phyloP scores from a whole-genome alignment of 2,113 vertebrate species.

The Polypterus senegalus region DNA sequence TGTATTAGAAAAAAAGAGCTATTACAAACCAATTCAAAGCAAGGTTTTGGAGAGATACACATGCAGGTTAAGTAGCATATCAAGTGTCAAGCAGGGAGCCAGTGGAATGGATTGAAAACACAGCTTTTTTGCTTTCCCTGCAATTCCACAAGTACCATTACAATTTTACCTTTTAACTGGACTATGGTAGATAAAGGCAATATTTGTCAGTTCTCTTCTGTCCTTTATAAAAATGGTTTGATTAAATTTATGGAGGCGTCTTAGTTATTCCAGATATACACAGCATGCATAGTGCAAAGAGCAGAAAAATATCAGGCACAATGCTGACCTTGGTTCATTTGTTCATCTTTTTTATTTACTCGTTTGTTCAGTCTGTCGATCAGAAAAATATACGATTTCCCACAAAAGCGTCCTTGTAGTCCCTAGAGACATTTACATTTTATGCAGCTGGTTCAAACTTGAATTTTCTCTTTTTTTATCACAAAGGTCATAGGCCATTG shows the following conservation, averaged over 20 bases:
- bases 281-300: slow-evolving; percentile 39
- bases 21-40: no score
- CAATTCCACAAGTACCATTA: no score
- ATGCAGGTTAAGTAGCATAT: no score
- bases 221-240: slow-evolving; percentile 39
- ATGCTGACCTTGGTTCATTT: slow-evolving; percentile 52
- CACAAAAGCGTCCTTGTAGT: slow-evolving; percentile 26
- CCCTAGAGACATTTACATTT: slow-evolving; percentile 35
- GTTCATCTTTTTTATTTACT: slow-evolving; percentile 19
- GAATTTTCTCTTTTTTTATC: slow-evolving; percentile 21
- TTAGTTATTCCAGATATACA: slow-evolving; percentile 41
- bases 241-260: slow-evolving; percentile 38
- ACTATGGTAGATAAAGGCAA: no score
- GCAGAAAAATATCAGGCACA: slow-evolving; percentile 44
- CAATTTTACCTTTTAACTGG: no score
- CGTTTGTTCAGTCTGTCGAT: slow-evolving; percentile 31
- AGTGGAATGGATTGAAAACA: no score
- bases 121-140: no score
- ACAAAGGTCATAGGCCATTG: slow-evolving; percentile 37
- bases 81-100: no score
- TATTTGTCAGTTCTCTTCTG: slow-evolving; percentile 33
- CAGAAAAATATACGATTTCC: slow-evolving; percentile 34
- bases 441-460: slow-evolving; percentile 28
- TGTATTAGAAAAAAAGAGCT: no score
- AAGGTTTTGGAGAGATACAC: no score